Base-by-base conservation (phyloP, 2,888 invertebrate genomes). In the Tetragonisca angustula region DNA sequence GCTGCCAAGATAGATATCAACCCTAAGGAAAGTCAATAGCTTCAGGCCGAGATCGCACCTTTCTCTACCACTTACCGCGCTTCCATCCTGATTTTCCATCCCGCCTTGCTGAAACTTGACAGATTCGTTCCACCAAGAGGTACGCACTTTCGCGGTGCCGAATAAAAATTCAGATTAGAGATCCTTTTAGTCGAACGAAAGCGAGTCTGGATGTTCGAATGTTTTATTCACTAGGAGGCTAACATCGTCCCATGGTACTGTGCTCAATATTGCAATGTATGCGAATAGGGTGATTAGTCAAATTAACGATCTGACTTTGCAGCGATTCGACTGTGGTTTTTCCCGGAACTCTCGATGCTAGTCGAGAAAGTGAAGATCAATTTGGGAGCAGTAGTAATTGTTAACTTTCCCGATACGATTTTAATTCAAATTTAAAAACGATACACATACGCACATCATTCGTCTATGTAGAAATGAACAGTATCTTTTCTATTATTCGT, bases 1-100 rank as follows among this genome's bases (percentile, higher is more conserved):
- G n/a, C n/a, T n/a, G n/a, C n/a, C n/a, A n/a, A n/a, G n/a, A n/a
- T 24, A 24, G 43, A 43, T 43, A 43, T 79, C 74, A 56, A 77
- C 64, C 83, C 76, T 87, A 85, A 84, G 90, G 89, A 90, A 92
- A 91, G 92, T 91, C 91, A 90, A 92, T 91, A 91, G 87, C 90
- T 90, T 88, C 85, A 85, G 87, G 27, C 27, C 84, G 80, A 88
- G 87, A 90, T 91, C 89, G 85, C 88, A 85, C 87, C 88, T 88
- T 83, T 84, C 80, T 77, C 59, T 27, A 65, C n/a, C 68, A 64
- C 21, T 67, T 67, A 67, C 65, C 50, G 71, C n/a, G 71, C n/a
- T 65, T 36, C 15, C 15, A 61, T 74, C 24, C 76, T 24, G 27
- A 74, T 76, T 78, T 68, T 56, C 62, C 61, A 64, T 36, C 50